Percentiles rank a stretch among this genome's conserved stretches.
These are phyloP conservation scores for Aptenodytes forsteri DNA, from an alignment of 2,113 vertebrate genomes.

Conservation along the genomic window DNA sequence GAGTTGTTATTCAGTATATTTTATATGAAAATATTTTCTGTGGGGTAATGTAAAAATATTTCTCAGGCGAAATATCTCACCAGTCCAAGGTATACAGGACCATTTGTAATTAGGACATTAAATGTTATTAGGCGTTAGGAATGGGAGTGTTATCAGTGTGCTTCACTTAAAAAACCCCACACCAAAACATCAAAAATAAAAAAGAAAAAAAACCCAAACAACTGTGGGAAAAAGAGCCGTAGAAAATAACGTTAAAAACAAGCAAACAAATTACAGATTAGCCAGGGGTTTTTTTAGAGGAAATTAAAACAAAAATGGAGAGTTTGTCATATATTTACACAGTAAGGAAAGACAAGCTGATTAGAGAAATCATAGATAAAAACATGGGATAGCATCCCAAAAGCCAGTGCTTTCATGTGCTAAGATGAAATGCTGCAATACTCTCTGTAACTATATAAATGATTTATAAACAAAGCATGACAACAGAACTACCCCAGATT, in stretches of 20 bases:
- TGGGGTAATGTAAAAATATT: background rate
- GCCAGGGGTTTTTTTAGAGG: background rate
- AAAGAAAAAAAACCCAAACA: background rate
- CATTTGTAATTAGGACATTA: background rate
- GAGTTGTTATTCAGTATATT: background rate
- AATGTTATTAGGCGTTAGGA: background rate
- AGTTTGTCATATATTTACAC: background rate
- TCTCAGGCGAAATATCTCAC: background rate
- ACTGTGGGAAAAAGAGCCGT: fast-evolving
- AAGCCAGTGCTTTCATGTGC: background rate
- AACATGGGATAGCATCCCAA: background rate
- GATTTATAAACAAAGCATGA: background rate
- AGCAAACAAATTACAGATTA: background rate
- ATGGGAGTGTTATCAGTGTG: background rate
- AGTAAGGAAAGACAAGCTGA: background rate
- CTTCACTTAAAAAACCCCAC: background rate
- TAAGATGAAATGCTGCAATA: background rate
- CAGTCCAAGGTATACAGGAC: background rate
- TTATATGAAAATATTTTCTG: background rate
- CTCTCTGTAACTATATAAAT: background rate
- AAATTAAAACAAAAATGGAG: background rate
- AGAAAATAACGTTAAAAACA: background rate
- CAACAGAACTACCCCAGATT: background rate
- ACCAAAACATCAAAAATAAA: background rate
- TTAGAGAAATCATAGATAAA: background rate